Base-by-base conservation (phyloP, 2,797 vertebrate genomes). In the Myotis myotis region DNA sequence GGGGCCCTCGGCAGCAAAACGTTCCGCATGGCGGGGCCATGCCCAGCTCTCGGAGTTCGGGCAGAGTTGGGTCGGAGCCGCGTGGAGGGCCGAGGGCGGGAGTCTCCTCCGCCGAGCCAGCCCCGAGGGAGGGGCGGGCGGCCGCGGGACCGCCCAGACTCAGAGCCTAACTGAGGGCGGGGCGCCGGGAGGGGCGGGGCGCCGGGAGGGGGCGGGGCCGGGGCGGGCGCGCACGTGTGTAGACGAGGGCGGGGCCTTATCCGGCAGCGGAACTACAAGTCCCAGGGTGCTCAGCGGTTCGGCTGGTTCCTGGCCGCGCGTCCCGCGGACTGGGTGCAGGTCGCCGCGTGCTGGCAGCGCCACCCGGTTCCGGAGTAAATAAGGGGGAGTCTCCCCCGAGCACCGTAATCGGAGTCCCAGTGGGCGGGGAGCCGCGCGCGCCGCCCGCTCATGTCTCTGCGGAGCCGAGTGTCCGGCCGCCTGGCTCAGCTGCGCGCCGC, bases 231-330 rank as follows among this genome's bases (percentile, higher is more conserved):
- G 60, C 89, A 95, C 90, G 90, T 88, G 95, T 92, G 88, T 8
- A 1, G 12, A 53, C 15, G 13, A 2, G 71, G 2, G 25, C 71
- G 25, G 71, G 25, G 28, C 25, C 23, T 49, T 8, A 6, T 6
- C 25, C 28, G 15, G 62, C 62, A 62, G 6, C 62, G 30, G 53
- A 22, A 30, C 97, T 97, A 97, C 97, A 97, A 97, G 92, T 97
- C 93, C 97, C 97, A 97, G 95, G 75, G 94, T 95, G 94, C 97
- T 94, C 87, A 89, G 97, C 97, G 96, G 96, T 71, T 72, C 91
- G 23, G 74, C 94, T 75, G n/a, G 78, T 47, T 87, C 75, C 82
- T 78, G 86, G 85, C 93, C 23, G 91, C 94, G 80, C 95, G n/a
- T 86, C 87, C 83, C 47, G 83, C 88, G 44, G 71, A 53, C 89